Percentiles rank a stretch among this genome's conserved stretches.
phyloP scores from a whole-genome alignment of 2,113 vertebrate species.

The Camelus dromedarius region DNA sequence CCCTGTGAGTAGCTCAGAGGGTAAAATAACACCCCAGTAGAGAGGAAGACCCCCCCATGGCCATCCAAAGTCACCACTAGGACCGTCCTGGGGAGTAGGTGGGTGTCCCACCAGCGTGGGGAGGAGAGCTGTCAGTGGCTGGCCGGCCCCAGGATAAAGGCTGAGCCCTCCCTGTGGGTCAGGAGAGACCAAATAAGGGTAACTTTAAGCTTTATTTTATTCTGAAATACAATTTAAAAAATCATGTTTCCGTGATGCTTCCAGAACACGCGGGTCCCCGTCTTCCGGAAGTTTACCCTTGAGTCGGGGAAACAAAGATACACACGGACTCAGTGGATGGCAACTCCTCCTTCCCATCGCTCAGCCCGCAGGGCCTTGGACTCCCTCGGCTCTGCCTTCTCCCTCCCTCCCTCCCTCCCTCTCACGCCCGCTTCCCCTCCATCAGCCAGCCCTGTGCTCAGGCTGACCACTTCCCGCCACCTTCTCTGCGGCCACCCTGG shows the following conservation, averaged over 20 bases:
- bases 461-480: not conserved
- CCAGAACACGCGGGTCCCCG: not conserved
- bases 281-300: not conserved
- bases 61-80: not conserved
- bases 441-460: not conserved
- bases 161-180: not conserved
- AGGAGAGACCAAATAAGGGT: not conserved
- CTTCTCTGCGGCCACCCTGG: not conserved
- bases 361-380: not conserved
- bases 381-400: not conserved
- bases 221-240: too few species aligned
- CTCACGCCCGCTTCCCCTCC: not conserved
- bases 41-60: not conserved
- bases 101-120: not conserved
- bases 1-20: not conserved
- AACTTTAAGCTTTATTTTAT: not conserved
- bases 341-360: not conserved
- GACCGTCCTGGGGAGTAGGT: not conserved
- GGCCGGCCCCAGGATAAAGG: too few species aligned
- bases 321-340: not conserved
- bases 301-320: not conserved
- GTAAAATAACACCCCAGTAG: not conserved
- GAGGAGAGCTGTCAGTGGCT: too few species aligned
- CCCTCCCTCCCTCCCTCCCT: not conserved
- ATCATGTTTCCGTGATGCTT: not conserved